Base-by-base conservation (phyloP, 2,113 vertebrate species). In the Stomatorhinus ivindoensis region DNA sequence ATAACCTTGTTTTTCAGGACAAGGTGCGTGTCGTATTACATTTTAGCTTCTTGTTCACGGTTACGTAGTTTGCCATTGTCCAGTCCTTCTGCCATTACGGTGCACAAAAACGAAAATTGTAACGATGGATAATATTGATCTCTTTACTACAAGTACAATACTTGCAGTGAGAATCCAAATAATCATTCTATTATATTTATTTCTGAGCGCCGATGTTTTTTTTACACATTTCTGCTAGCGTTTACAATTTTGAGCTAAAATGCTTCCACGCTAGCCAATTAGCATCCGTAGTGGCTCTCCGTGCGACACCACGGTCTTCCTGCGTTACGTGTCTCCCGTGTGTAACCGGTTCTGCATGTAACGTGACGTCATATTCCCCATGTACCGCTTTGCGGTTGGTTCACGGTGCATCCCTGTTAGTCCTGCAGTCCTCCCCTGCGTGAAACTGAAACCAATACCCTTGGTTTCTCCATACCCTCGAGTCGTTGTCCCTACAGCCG, bases 381-480 rank as follows among this genome's bases (percentile, higher is more conserved):
- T 3, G 24, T 85, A 24, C 7, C 21, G 0, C 82, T 85, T 24
- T 48, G 82, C 42, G 48, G 85, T 35, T 31, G 48, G 85, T 35
- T 35, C 2, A 19, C n/a, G 6, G 7, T 48, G 27, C 24, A 3
- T 53, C 48, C 44, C 42, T 87, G 85, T 53, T 35, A 15, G 10
- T 19, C 17, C 31, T 39, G 21, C 9, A 13, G 85, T 55, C 85
- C 27, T 86, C 31, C 24, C 31, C 85, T 19, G 47, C 2, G 15
- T 50, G 17, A 86, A 50, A 86, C 3, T 35, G 46, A 86, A 51
- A 53, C 85, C 85, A 92, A 91, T 87, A 65, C 55, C 55, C 35
- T 65, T 58, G 31, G 44, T 89, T 55, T 89, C 50, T 82, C 86
- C 90, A 86, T 91, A 93, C 90, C 91, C 92, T 90, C 86, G 24